phyloP scores from a whole-genome alignment of 1,140 invertebrate species.

The Maniola jurtina region DNA sequence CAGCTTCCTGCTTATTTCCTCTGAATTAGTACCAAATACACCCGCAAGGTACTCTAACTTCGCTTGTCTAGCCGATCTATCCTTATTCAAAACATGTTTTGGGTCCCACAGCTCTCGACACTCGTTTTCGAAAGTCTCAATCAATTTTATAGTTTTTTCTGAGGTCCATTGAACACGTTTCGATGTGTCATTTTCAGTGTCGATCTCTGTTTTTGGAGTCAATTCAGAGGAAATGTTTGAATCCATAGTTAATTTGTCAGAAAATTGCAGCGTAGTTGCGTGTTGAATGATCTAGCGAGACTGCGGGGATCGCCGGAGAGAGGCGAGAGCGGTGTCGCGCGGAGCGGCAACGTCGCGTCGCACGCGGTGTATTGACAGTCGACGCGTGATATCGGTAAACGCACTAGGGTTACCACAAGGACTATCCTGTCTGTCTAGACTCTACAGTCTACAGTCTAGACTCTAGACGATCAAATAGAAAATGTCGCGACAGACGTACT shows the following conservation, averaged over 20 bases:
- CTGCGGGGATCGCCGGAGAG: constrained; percentile 55
- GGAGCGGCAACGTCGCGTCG: constrained; percentile 61
- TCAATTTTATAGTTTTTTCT: constrained; percentile 60
- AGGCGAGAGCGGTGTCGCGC: constrained; percentile 57
- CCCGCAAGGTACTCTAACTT: constrained; percentile 57
- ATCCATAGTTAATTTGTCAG: constrained; percentile 44
- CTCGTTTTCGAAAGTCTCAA: constrained; percentile 55
- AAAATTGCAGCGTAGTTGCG: constrained; percentile 23
- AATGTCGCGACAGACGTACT: too few relatives aligned
- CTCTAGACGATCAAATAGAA: too few relatives aligned
- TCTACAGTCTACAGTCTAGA: neutral
- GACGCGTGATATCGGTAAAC: constrained; percentile 13
- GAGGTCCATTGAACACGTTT: constrained; percentile 49
- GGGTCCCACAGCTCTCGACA: constrained; percentile 63
- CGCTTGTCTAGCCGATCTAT: constrained; percentile 43
- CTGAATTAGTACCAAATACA: constrained; percentile 54
- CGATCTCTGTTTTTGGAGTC: constrained; percentile 54
- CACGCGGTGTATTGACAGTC: constrained; percentile 11
- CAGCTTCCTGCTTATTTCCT: constrained; percentile 65
- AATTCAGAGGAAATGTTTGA: constrained; percentile 40
- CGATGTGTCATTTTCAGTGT: constrained; percentile 40
- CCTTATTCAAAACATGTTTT: constrained; percentile 55
- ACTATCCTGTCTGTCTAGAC: neutral
- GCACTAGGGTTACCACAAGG: neutral
- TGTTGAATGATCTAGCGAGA: constrained; percentile 68